Conservation (phyloP, 2,797 vertebrate species). For the Anomalospiza imberbis region DNA sequence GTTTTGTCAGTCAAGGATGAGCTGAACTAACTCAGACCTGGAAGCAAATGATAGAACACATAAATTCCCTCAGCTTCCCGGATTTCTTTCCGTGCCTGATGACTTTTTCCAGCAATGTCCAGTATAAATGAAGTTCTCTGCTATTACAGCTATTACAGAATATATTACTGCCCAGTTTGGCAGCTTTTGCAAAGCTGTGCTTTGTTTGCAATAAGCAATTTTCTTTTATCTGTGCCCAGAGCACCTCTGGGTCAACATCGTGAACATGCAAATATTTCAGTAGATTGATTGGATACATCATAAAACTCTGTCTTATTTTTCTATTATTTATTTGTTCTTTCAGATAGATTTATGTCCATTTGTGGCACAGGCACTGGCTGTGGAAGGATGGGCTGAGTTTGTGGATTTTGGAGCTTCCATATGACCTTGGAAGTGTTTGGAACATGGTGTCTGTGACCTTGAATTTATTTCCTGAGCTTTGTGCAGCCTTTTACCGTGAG, state of each 20-base stretch:
- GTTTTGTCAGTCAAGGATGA: slow-evolving; percentile 16
- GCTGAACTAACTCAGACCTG: slow-evolving; percentile 1
- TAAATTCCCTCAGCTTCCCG: neutral
- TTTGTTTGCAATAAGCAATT: slow-evolving; percentile 42
- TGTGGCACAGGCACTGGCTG: neutral
- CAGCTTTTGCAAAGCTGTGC: neutral
- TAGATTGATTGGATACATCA: neutral
- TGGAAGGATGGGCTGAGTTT: neutral
- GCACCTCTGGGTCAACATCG: slow-evolving; percentile 21
- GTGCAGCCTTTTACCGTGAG: neutral
- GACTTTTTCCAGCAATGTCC: neutral
- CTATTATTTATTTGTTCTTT: neutral
- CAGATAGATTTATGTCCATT: neutral
- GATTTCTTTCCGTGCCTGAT: neutral
- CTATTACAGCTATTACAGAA: slow-evolving; percentile 19
- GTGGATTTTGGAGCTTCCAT: neutral
- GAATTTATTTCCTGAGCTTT: neutral
- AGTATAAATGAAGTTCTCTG: neutral
- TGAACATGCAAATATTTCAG: slow-evolving; percentile 32
- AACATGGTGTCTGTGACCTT: neutral
- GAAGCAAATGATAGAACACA: neutral
- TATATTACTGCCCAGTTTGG: slow-evolving; percentile 5
- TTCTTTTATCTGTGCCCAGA: slow-evolving; percentile 30
- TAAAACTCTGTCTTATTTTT: neutral
- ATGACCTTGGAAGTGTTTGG: neutral